Evolutionary conservation across 2,113 vertebrate genomes (phyloP).

Genomic region (Marmota flaviventris): DNA sequence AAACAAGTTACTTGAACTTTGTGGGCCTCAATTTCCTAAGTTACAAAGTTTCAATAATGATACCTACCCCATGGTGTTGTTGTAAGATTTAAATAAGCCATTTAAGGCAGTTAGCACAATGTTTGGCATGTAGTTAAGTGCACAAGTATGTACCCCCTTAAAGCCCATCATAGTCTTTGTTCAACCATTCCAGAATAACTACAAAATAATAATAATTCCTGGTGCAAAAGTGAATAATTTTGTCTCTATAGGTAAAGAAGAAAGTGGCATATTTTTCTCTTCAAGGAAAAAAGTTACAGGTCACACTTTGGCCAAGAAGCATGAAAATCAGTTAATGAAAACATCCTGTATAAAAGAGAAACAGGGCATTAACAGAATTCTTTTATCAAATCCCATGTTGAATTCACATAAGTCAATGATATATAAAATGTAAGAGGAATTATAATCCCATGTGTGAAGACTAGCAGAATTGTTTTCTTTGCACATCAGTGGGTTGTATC

Average conservation of each 20-base stretch:
- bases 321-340: conserved; percentile 32
- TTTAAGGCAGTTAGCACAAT: not conserved
- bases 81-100: conserved; percentile 20
- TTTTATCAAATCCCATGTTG: not conserved
- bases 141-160: not conserved
- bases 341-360: conserved; percentile 2
- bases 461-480: not conserved
- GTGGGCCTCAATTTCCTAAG: not conserved
- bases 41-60: not conserved
- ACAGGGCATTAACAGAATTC: not conserved
- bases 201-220: conserved; percentile 8
- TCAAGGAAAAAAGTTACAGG: conserved; percentile 11
- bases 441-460: not conserved
- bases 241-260: conserved; percentile 14
- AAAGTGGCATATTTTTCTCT: not conserved
- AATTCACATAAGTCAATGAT: not conserved
- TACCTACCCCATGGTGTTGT: not conserved
- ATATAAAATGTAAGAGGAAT: not conserved
- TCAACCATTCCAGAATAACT: not conserved
- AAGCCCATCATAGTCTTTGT: not conserved
- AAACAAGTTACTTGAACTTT: not conserved
- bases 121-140: not conserved
- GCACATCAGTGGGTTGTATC: not conserved
- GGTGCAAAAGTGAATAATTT: conserved; percentile 8
- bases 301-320: not conserved